Conservation (phyloP, 2,113 vertebrate genomes). For the Trogon surrucura region DNA sequence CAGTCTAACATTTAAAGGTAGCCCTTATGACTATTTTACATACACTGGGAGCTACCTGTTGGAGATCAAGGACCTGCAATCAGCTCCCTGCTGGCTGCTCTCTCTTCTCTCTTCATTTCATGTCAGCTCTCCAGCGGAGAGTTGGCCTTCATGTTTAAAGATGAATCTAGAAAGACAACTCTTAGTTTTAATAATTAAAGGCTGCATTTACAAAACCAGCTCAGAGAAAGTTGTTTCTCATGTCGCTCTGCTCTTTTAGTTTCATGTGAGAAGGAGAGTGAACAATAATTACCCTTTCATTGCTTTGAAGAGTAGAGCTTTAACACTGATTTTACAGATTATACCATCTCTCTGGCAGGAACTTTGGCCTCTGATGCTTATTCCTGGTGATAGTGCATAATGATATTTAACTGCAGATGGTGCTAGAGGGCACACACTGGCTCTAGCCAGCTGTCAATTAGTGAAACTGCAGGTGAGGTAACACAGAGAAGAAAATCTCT, state of each 20-base stretch:
- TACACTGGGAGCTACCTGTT: background rate
- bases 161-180: background rate
- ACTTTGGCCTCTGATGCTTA: background rate
- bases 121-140: background rate
- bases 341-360: background rate
- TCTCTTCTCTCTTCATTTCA: slow-evolving; percentile 12
- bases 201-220: background rate
- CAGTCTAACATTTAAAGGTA: background rate
- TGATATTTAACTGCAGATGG: slow-evolving; percentile 9
- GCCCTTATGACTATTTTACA: background rate
- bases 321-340: background rate
- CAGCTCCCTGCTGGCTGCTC: background rate
- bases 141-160: background rate
- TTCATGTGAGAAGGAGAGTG: background rate
- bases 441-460: background rate
- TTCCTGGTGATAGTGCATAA: background rate
- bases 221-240: background rate
- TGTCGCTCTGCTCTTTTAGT: background rate
- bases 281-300: background rate
- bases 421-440: background rate
- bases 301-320: background rate
- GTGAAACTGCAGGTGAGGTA: background rate
- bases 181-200: slow-evolving; percentile 41
- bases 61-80: background rate
- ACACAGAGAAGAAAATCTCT: background rate